Conservation (phyloP, 2,888 invertebrate genomes). For the Rhingia campestris region DNA sequence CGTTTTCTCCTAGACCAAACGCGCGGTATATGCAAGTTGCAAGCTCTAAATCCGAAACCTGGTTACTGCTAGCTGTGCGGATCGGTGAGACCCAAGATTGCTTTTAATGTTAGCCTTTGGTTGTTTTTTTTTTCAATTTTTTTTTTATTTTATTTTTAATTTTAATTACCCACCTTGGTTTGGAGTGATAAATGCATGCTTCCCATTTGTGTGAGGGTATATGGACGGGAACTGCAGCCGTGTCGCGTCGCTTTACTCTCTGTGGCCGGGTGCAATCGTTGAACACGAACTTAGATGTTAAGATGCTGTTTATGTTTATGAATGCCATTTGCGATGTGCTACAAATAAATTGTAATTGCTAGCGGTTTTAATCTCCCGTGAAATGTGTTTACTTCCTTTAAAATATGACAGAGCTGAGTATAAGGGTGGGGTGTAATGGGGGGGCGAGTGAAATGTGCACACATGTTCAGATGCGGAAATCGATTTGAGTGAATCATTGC, state of each 20-base stretch:
- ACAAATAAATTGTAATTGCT: slow-evolving; percentile 63
- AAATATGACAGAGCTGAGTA: slow-evolving; percentile 32
- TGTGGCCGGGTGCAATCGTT: slow-evolving; percentile 51
- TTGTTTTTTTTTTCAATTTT: slow-evolving; percentile 34
- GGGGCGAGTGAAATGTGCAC: slow-evolving; percentile 5
- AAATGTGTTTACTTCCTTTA: slow-evolving; percentile 69
- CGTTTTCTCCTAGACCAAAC: slow-evolving; percentile 18
- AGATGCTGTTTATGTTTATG: slow-evolving; percentile 49
- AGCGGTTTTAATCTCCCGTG: slow-evolving; percentile 59
- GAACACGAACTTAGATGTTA: slow-evolving; percentile 67
- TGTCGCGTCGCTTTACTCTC: neutral
- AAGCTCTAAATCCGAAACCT: slow-evolving; percentile 37
- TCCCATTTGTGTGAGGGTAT: slow-evolving; percentile 40
- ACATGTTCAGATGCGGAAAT: slow-evolving; percentile 46
- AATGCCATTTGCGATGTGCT: slow-evolving; percentile 49
- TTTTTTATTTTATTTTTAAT: slow-evolving; percentile 34
- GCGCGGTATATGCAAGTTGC: neutral
- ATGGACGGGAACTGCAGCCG: slow-evolving; percentile 22
- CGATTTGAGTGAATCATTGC: slow-evolving; percentile 54
- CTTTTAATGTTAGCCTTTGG: slow-evolving; percentile 46
- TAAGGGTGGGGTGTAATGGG: neutral
- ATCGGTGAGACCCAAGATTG: slow-evolving; percentile 5
- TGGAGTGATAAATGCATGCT: slow-evolving; percentile 67
- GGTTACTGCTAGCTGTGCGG: slow-evolving; percentile 17
- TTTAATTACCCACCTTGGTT: slow-evolving; percentile 71